A percentile compares a stretch with the other conserved stretches of the same genome.
These are phyloP conservation scores for Nothoprocta perdicaria DNA, from an alignment of 2,113 vertebrate genomes.

Conservation along the genomic window DNA sequence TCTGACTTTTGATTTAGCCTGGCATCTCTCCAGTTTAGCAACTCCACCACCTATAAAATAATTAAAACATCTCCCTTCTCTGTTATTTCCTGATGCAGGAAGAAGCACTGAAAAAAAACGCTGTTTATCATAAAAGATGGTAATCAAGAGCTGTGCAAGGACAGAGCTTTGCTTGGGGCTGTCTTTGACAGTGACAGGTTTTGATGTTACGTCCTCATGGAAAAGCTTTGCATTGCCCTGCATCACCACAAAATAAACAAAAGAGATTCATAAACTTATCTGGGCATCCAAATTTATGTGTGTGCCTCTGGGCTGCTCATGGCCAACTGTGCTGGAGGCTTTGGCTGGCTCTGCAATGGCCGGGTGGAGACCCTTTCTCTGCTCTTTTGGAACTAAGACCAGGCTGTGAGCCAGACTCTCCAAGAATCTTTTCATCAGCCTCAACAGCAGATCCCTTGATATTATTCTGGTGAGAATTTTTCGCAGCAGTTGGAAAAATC, in stretches of 20 bases:
- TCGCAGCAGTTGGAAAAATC: slow-evolving; percentile 3
- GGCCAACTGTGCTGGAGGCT: not conserved
- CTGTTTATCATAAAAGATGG: not conserved
- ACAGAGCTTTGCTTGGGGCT: slow-evolving; percentile 9
- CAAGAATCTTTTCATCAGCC: not conserved
- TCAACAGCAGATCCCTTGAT: not conserved
- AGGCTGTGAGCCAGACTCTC: not conserved
- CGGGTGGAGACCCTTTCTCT: not conserved
- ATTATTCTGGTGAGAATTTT: not conserved
- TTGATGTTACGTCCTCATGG: not conserved
- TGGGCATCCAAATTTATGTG: not conserved
- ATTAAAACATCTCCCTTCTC: slow-evolving; percentile 1
- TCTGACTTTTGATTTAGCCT: not conserved
- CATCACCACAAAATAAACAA: not conserved
- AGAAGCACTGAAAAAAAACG: not conserved
- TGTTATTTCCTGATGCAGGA: not conserved
- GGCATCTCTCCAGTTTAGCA: slow-evolving; percentile 32
- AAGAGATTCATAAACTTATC: not conserved
- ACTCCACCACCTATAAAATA: slow-evolving; percentile 21
- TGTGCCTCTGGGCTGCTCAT: not conserved
- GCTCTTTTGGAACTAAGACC: not conserved
- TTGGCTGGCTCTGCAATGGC: not conserved
- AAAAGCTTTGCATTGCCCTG: not conserved
- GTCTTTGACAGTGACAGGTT: slow-evolving; percentile 34
- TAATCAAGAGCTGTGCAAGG: not conserved